phyloP scores from a whole-genome alignment of 2,113 vertebrate genomes.

The Amblyornis subalaris region DNA sequence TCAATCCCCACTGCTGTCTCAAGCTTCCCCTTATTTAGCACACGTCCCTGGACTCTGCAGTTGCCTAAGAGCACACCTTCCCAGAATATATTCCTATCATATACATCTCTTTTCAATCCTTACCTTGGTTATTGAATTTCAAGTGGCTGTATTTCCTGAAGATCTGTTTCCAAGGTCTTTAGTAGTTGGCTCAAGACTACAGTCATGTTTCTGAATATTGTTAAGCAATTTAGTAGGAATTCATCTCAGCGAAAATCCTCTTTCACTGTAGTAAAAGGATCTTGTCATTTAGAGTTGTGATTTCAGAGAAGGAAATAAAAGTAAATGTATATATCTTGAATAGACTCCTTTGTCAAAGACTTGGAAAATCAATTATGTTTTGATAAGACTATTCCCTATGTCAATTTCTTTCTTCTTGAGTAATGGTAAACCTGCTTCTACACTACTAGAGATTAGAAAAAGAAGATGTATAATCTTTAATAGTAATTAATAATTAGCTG shows the following conservation, averaged over 20 bases:
- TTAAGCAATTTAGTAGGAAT: not conserved
- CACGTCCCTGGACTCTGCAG: rapidly evolving
- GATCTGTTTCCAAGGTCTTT: not conserved
- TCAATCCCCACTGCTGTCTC: not conserved
- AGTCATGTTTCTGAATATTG: not conserved
- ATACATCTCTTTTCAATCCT: not conserved
- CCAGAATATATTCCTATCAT: not conserved
- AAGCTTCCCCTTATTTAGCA: not conserved
- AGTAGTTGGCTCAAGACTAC: not conserved
- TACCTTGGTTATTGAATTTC: not conserved
- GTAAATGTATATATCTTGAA: not conserved
- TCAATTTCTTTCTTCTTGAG: not conserved
- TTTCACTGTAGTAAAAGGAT: not conserved
- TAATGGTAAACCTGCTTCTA: not conserved
- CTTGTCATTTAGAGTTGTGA: not conserved
- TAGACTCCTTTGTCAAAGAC: not conserved
- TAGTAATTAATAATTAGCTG: not conserved
- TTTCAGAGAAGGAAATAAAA: not conserved
- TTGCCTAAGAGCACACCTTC: not conserved
- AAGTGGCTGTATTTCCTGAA: not conserved
- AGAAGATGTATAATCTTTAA: not conserved
- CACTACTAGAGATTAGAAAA: not conserved
- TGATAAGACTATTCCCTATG: not conserved
- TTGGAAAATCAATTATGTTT: not conserved
- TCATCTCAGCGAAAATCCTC: not conserved